Conservation (phyloP, 1,140 invertebrate species). For the Aphidius gifuensis region DNA sequence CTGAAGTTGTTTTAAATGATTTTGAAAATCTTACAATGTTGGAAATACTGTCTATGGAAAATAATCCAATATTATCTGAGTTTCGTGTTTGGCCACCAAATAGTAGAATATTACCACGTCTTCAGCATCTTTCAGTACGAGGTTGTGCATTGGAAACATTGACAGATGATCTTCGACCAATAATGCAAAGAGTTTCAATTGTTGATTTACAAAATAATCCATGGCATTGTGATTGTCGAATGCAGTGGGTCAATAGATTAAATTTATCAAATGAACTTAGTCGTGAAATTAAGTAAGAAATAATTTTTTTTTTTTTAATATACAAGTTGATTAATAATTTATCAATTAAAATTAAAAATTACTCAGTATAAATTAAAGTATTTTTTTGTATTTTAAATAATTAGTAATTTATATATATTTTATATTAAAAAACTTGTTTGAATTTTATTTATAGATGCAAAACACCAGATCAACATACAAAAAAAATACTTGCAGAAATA, state of each 20-base stretch:
- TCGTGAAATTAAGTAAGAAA: conserved; percentile 44
- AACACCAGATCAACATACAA: conserved; percentile 31
- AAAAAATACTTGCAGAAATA: conserved; percentile 37
- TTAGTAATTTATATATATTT: neutral
- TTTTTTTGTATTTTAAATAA: neutral
- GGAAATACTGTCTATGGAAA: conserved; percentile 37
- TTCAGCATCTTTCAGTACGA: conserved; percentile 40
- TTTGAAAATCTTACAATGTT: conserved; percentile 45
- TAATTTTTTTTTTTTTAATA: conserved; percentile 12
- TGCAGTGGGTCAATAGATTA: conserved; percentile 46
- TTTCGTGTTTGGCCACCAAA: conserved; percentile 36
- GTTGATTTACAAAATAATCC: conserved; percentile 50
- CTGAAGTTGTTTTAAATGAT: conserved; percentile 41
- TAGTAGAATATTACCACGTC: conserved; percentile 34
- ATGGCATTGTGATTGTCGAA: conserved; percentile 51
- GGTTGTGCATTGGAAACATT: conserved; percentile 39
- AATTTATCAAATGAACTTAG: conserved; percentile 37
- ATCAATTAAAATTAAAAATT: conserved; percentile 1
- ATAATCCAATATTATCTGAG: conserved; percentile 33
- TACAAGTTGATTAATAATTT: neutral
- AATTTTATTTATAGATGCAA: conserved; percentile 37
- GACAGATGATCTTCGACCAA: conserved; percentile 34
- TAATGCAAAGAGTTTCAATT: conserved; percentile 40
- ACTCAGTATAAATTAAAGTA: too few species aligned
- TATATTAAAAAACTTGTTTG: neutral